Base-by-base conservation (phyloP, 2,888 invertebrate genomes). In the Diplazon laetatorius region DNA sequence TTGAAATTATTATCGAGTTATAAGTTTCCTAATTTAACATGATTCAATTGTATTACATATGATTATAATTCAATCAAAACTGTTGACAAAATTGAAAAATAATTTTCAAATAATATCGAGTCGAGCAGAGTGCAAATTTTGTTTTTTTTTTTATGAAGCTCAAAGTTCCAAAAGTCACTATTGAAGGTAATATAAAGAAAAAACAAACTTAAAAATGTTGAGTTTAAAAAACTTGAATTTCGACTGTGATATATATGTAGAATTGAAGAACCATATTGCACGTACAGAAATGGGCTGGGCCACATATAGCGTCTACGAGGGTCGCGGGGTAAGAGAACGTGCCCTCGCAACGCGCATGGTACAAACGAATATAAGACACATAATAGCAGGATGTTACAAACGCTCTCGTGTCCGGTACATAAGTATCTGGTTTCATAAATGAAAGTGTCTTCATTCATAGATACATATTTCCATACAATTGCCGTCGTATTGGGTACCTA, bases 401-500 rank as follows among this genome's bases (percentile, higher is more conserved):
- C 87, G 87, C 85, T 86, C 87, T 87, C 87, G 87, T 89, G 89
- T 89, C 89, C 89, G 89, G 88, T 89, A 88, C 85, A 87, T 87
- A 89, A 86, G 87, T 89, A 89, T 88, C 87, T 89, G 86, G 86
- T 89, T 89, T 89, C 89, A 89, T 89, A 89, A 89, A 90, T 87
- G 89, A 90, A 89, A 90, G 89, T 89, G 89, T 89, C 89, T 90
- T 90, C 89, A 90, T 89, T 89, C 89, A 89, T 89, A 89, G 89
- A 89, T 87, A 89, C 86, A 88, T 89, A 90, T 90, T 90, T 90
- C 89, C 89, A 90, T 90, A 90, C 89, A 90, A 90, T 90, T 88
- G 89, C 87, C n/a, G 81, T 85, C 88, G 62, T 89, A 89, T 89
- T 89, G 88, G 88, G n/a, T 86, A 87, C 85, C 86, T 88, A 88